Percentiles rank a stretch among this genome's conserved stretches.
phyloP scores from a whole-genome alignment of 2,888 invertebrate species.

The Perithous albicinctus region DNA sequence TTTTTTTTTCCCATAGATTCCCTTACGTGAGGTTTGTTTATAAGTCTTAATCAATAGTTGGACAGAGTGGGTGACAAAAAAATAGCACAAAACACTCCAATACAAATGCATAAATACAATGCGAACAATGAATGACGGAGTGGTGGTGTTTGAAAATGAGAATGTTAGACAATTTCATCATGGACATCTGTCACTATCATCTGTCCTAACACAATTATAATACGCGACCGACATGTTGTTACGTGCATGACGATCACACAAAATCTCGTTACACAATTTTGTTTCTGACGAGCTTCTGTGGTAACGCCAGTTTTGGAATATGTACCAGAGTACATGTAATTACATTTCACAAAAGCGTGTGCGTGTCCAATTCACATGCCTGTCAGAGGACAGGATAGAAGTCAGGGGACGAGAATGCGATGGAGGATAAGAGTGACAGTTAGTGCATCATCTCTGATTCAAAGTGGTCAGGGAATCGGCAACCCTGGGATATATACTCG shows the following conservation, averaged over 20 bases:
- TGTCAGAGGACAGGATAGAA: neutral
- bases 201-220: constrained; percentile 54
- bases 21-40: no score
- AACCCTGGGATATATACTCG: constrained; percentile 2
- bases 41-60: no score
- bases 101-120: neutral
- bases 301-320: neutral
- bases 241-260: constrained; percentile 22
- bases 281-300: constrained; percentile 56
- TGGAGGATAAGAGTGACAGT: constrained; percentile 29
- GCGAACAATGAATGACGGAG: neutral
- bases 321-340: constrained; percentile 1
- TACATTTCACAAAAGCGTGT: constrained; percentile 36
- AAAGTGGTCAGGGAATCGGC: constrained; percentile 24
- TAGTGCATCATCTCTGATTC: constrained; percentile 52
- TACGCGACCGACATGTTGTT: constrained; percentile 26
- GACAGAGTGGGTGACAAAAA: no score
- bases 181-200: constrained; percentile 6
- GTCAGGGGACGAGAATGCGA: neutral
- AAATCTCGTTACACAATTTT: constrained; percentile 59
- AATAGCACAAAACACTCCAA: no score
- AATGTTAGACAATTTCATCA: constrained; percentile 48
- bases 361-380: constrained; percentile 22
- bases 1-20: no score
- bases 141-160: neutral